These are phyloP conservation scores for Heliconius sara DNA, from an alignment of 2,888 invertebrate species.

Conservation along the genomic window DNA sequence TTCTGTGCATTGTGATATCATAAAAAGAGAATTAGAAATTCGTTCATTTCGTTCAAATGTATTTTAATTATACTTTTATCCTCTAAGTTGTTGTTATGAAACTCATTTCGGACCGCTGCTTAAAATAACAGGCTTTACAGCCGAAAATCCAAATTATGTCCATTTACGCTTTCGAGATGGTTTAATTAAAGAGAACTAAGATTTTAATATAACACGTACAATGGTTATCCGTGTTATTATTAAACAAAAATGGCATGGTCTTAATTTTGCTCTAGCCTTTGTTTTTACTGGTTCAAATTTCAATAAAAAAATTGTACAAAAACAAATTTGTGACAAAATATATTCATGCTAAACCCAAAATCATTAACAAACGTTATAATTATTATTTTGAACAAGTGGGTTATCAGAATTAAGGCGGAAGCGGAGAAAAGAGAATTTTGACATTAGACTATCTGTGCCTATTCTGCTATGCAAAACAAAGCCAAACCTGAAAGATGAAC, in stretches of 20 bases:
- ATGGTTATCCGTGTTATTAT: neutral
- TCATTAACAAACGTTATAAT: neutral
- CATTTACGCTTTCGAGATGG: conserved; percentile 22
- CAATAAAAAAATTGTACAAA: neutral
- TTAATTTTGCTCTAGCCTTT: neutral
- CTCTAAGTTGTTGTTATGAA: conserved; percentile 25
- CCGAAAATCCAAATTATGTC: conserved; percentile 17
- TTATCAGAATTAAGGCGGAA: neutral
- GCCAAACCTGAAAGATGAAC: no score
- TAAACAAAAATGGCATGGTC: neutral
- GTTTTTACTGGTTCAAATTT: neutral
- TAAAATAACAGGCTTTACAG: conserved; percentile 17
- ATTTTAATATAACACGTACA: conserved; percentile 18
- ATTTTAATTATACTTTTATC: conserved; percentile 19
- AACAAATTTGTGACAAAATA: no score
- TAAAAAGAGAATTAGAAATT: conserved; percentile 8
- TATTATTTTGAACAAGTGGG: no score
- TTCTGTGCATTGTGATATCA: neutral
- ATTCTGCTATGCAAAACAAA: neutral
- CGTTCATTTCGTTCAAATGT: conserved; percentile 5
- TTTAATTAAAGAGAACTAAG: conserved; percentile 13
- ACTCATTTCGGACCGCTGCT: conserved; percentile 24
- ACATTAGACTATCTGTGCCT: neutral
- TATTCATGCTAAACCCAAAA: neutral
- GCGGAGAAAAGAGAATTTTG: neutral